A percentile compares a stretch with the other conserved stretches of the same genome.
Evolutionary conservation across 1,140 invertebrate species (phyloP).

Genomic region (Anastatus disparis): DNA sequence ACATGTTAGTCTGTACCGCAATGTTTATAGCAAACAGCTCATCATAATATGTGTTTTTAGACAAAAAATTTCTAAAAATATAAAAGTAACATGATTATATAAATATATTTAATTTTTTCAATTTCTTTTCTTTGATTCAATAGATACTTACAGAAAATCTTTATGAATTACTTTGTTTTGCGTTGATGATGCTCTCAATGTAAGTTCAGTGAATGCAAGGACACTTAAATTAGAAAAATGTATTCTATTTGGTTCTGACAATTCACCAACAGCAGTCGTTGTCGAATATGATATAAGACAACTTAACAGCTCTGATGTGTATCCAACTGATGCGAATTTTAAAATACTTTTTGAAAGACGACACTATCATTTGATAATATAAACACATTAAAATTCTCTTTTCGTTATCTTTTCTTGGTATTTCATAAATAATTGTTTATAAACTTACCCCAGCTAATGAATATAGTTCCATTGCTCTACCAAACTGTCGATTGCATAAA

Average conservation of each 20-base stretch:
- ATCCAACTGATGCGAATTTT: slow-evolving; percentile 78
- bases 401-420: slow-evolving; percentile 34
- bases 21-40: slow-evolving; percentile 75
- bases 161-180: slow-evolving; percentile 62
- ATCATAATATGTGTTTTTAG: slow-evolving; percentile 76
- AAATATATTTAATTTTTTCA: neutral
- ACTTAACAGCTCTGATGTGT: slow-evolving; percentile 75
- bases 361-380: slow-evolving; percentile 65
- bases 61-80: slow-evolving; percentile 71
- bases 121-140: neutral
- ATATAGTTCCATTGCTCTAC: slow-evolving; percentile 77
- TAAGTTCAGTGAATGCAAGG: slow-evolving; percentile 74
- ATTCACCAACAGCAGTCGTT: slow-evolving; percentile 67
- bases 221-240: slow-evolving; percentile 78
- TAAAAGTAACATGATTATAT: neutral
- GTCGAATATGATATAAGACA: slow-evolving; percentile 71
- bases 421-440: slow-evolving; percentile 16
- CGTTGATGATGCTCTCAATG: slow-evolving; percentile 61
- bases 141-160: slow-evolving; percentile 68
- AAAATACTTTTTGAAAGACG: slow-evolving; percentile 76
- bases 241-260: slow-evolving; percentile 72
- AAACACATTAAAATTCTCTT: neutral
- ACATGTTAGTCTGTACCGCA: slow-evolving; percentile 72
- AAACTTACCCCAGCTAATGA: slow-evolving; percentile 74
- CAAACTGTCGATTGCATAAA: slow-evolving; percentile 72